Conservation (phyloP, 1,140 invertebrate species). For the Thalassaphorura encarpata region DNA sequence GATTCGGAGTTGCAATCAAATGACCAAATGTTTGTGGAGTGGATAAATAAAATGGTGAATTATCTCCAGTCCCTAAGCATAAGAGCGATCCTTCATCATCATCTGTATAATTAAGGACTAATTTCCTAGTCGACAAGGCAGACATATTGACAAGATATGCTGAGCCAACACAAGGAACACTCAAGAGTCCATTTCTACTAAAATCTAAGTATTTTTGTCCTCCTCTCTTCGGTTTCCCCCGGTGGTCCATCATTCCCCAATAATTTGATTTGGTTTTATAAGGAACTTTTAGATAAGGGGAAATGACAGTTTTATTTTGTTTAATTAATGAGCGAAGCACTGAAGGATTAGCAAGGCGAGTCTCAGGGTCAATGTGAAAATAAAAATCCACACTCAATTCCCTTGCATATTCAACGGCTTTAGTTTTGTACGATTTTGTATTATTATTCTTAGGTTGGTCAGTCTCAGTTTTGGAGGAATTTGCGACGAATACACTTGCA, state of each 20-base stretch:
- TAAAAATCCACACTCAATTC: slow-evolving; percentile 67
- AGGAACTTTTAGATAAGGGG: slow-evolving; percentile 1
- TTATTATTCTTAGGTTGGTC: slow-evolving; percentile 55
- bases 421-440: slow-evolving; percentile 65
- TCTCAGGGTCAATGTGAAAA: slow-evolving; percentile 72
- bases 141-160: slow-evolving; percentile 73
- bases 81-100: slow-evolving; percentile 50
- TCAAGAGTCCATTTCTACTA: slow-evolving; percentile 68
- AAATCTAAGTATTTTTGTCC: slow-evolving; percentile 4
- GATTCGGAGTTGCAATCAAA: slow-evolving; percentile 71
- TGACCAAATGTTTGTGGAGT: slow-evolving; percentile 84
- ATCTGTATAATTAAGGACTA: slow-evolving; percentile 18
- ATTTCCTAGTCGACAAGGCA: slow-evolving; percentile 47
- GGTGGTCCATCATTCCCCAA: neutral
- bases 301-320: slow-evolving; percentile 44
- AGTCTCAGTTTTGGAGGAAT: slow-evolving; percentile 47
- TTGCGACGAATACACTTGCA: neutral
- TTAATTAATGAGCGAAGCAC: slow-evolving; percentile 66
- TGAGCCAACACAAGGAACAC: slow-evolving; percentile 81
- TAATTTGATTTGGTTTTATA: neutral
- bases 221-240: neutral
- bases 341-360: slow-evolving; percentile 66
- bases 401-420: slow-evolving; percentile 67
- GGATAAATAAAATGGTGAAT: slow-evolving; percentile 47
- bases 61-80: slow-evolving; percentile 87